Evolutionary conservation across 2,797 vertebrate species (phyloP).

Genomic region (Echeneis naucrates): DNA sequence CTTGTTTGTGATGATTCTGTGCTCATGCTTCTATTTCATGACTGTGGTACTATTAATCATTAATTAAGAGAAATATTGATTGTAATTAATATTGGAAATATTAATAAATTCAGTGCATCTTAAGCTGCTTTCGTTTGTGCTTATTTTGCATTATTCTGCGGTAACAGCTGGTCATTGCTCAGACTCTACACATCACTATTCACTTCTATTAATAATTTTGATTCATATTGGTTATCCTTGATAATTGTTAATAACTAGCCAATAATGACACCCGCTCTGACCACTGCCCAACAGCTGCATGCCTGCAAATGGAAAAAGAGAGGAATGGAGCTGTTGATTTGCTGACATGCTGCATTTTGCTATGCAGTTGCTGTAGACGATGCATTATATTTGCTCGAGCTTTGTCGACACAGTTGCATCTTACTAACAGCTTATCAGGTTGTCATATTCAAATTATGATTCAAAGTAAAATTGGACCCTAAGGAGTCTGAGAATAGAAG

Average conservation of each 20-base stretch:
- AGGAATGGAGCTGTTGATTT: conserved; percentile 6
- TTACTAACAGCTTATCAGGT: background rate
- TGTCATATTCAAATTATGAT: background rate
- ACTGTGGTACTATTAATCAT: too few species aligned
- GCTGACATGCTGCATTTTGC: background rate
- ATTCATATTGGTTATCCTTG: background rate
- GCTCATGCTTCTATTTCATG: too few species aligned
- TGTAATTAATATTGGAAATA: background rate
- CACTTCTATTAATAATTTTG: background rate
- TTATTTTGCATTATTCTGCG: too few species aligned
- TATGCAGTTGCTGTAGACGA: background rate
- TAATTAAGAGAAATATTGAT: background rate
- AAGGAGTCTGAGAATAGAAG: background rate
- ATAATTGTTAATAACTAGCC: background rate
- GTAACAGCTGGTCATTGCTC: background rate
- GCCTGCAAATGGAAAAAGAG: background rate
- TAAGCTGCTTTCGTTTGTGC: too few species aligned
- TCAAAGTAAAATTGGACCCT: background rate
- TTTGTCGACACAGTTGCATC: background rate
- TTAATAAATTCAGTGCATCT: background rate
- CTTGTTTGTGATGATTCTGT: too few species aligned
- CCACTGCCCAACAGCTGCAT: background rate
- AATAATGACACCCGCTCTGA: background rate
- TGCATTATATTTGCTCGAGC: background rate
- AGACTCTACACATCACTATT: background rate